These are phyloP conservation scores for Peromyscus leucopus DNA, from an alignment of 2,113 vertebrate species.

Conservation along the genomic window DNA sequence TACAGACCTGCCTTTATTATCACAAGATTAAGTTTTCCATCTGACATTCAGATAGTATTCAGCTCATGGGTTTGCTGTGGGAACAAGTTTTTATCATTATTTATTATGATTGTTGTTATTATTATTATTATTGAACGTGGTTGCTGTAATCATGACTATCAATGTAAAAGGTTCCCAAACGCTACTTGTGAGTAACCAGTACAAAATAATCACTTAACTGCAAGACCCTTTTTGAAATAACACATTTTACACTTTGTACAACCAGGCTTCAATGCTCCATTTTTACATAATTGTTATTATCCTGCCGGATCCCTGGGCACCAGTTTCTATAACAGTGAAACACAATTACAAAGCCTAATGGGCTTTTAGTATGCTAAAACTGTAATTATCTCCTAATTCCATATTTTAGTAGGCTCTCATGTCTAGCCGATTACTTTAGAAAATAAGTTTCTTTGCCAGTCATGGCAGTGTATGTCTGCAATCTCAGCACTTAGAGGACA, in stretches of 20 bases:
- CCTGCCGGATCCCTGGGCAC: neutral
- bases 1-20: neutral
- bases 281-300: conserved; percentile 40
- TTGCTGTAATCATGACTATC: neutral
- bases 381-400: conserved; percentile 33
- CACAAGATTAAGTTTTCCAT: neutral
- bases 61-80: neutral
- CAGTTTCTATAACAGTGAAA: conserved; percentile 8
- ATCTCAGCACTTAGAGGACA: neutral
- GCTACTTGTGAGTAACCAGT: neutral
- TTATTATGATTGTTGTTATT: neutral
- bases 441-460: conserved; percentile 24
- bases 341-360: conserved; percentile 8
- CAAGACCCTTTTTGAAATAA: neutral
- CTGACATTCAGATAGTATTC: neutral
- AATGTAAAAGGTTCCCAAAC: neutral
- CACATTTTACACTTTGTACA: neutral
- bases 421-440: neutral
- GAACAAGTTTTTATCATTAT: neutral
- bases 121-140: neutral
- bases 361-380: conserved; percentile 42
- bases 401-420: conserved; percentile 26
- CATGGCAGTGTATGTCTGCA: neutral
- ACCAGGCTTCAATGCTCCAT: neutral
- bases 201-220: conserved; percentile 8